Evolutionary conservation across 2,797 vertebrate genomes (phyloP), one percentile per base, ranked within the genome.

Genomic region (Falco biarmicus): DNA sequence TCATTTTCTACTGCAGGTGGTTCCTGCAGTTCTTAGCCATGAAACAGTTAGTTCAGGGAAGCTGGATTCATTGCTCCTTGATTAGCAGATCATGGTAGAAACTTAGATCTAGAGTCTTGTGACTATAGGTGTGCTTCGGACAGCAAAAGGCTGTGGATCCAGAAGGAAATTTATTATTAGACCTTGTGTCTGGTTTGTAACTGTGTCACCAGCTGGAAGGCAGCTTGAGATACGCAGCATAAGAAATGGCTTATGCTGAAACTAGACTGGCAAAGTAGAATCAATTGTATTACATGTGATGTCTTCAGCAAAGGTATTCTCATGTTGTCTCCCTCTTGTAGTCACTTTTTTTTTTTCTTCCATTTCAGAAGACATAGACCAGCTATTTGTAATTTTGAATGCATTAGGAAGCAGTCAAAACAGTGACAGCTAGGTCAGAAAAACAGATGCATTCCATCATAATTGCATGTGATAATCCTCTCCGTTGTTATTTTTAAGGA

Each of bases 401-500:
- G 51, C 37, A 68, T 92, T 92, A 83, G 34, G 86, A 89, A 94
- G 78, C 64, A 95, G 78, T 80, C 81, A 82, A 85, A 95, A 94
- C 59, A 80, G 71, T 57, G 64, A 65, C 84, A 92, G 82, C 65
- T 82, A 86, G 87, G 88, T 95, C 90, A 95, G 75, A 92, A 96
- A 96, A 91, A 68, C 87, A 95, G 84, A 95, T 95, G 84, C 2
- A 9, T 94, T 93, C 64, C 64, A 47, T 65, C 0, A 0, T 93
- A 90, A 95, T 85, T 90, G 50, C 60, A 29, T 66, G 39, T 31
- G 83, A 90, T 93, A 96, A 96, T 93, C 53, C 63, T 84, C 51
- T 48, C 47, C 60, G 63, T 88, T 84, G 53, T 74, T 92, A 84
- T 79, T 97, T 96, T 93, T 86, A 74, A 91, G 89, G 77, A 93